These are phyloP conservation scores for Drosophila pseudoananassae DNA, from an alignment of 1,140 invertebrate species.

Conservation along the genomic window DNA sequence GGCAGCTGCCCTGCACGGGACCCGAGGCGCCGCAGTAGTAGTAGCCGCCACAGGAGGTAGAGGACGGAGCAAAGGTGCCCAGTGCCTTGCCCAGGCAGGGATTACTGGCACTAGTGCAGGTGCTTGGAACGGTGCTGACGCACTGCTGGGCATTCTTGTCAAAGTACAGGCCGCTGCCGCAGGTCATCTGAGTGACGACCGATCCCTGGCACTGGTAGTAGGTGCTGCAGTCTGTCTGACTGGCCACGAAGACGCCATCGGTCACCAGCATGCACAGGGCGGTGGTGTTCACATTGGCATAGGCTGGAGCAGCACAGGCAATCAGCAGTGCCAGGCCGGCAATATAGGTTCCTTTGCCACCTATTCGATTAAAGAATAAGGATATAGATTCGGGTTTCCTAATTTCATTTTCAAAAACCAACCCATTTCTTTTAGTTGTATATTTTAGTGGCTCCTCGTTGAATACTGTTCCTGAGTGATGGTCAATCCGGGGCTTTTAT, in stretches of 20 bases:
- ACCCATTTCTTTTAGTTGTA: constrained; percentile 26
- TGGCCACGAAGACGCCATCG: constrained; percentile 36
- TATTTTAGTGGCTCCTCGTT: constrained; percentile 19
- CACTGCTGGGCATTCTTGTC: constrained; percentile 47
- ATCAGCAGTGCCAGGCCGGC: constrained; percentile 30
- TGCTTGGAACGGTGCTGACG: neutral
- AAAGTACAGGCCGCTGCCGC: constrained; percentile 27
- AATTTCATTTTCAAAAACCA: neutral
- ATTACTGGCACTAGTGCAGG: constrained; percentile 5
- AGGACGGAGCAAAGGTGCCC: constrained; percentile 30
- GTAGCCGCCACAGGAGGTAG: constrained; percentile 40
- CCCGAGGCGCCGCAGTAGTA: constrained; percentile 51
- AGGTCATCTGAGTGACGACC: constrained; percentile 20
- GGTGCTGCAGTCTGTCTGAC: constrained; percentile 36
- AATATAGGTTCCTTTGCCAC: constrained; percentile 29
- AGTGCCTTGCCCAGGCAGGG: constrained; percentile 37
- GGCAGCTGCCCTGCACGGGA: constrained; percentile 28
- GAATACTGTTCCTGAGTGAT: constrained; percentile 27
- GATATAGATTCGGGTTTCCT: neutral
- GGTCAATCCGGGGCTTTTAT: constrained; percentile 26
- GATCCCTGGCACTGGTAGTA: constrained; percentile 51
- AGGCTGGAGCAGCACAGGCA: constrained; percentile 34
- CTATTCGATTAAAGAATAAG: neutral
- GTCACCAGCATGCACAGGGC: constrained; percentile 46
- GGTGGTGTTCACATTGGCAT: constrained; percentile 38